Evolutionary conservation across 1,140 invertebrate genomes (phyloP), one percentile per base, ranked within the genome.

Genomic region (Bombyx mandarina): DNA sequence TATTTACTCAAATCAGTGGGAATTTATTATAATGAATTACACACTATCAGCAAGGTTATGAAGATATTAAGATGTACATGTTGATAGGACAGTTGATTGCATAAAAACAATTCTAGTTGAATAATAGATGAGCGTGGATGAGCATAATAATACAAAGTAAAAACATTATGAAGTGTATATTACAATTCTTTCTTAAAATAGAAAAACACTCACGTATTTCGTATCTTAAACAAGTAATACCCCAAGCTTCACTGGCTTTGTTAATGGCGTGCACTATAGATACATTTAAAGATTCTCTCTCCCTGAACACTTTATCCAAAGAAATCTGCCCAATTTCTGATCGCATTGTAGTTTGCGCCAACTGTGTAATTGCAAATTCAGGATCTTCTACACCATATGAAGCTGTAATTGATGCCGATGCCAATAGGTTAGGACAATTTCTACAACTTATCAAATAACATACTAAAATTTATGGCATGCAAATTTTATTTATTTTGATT

Each of bases 361-460:
- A 89, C 85, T 99, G 98, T 47, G 97, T 99, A 56, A 99, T 97
- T 5, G 98, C 98, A 92, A 99, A 99, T 88, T 99, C 98, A 12
- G 98, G 97, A 90, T 99, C 98, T 90, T 99, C 98, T 35, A 99
- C 98, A 43, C 98, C 98, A 89, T 99, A 99, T 62, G 97, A 98
- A 53, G 98, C 95, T 90, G 57, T 51, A 77, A 79, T 26, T 45
- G 12, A 18, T 18, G 12, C 12, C 12, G 12, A 18, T 18, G 12
- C 12, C 12, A 18, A 18, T 18, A 18, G 12, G 12, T 18, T 18
- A 18, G 12, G 12, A 18, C 12, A 18, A 18, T 51, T 51, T 51
- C 9, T 18, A n/a, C 8, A 18, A 26, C 8, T 18, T 51, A 4
- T 51, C 22, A 35, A 35, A 35, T 2, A 35, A 35, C 26, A 35